Conservation (phyloP, 2,888 invertebrate species). For the Xestobium rufovillosum region DNA sequence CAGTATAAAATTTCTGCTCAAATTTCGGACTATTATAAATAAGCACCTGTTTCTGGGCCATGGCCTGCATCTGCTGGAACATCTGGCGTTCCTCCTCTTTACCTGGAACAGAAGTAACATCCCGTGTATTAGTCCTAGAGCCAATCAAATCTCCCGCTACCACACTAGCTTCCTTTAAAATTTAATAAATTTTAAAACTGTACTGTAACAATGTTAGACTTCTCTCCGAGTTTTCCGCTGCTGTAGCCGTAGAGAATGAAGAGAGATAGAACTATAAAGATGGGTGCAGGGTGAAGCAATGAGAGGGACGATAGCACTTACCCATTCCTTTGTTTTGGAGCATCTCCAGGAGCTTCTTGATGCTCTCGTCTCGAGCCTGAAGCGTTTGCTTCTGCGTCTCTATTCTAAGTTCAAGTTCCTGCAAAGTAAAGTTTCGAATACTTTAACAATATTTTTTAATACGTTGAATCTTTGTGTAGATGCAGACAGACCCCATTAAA, state of each 20-base stretch:
- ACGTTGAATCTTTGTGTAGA: too few relatives aligned
- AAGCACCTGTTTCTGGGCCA: slow-evolving; percentile 93
- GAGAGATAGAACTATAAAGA: slow-evolving; percentile 16
- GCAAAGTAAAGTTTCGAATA: slow-evolving; percentile 36
- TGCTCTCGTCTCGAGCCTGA: slow-evolving; percentile 93
- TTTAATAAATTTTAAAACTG: too few relatives aligned
- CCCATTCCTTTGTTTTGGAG: slow-evolving; percentile 95
- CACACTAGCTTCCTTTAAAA: too few relatives aligned
- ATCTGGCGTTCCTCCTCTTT: slow-evolving; percentile 94
- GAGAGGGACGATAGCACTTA: slow-evolving; percentile 47
- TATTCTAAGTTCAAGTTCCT: slow-evolving; percentile 93
- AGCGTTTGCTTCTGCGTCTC: slow-evolving; percentile 98
- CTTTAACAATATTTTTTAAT: too few relatives aligned
- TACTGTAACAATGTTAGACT: slow-evolving; percentile 37
- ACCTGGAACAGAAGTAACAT: slow-evolving; percentile 59
- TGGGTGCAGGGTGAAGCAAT: slow-evolving; percentile 24
- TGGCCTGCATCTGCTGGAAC: slow-evolving; percentile 95
- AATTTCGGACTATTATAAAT: slow-evolving; percentile 25
- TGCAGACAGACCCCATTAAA: too few relatives aligned
- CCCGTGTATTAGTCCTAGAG: slow-evolving; percentile 37
- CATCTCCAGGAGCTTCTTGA: slow-evolving; percentile 98
- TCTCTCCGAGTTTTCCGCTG: slow-evolving; percentile 28
- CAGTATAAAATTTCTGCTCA: too few relatives aligned
- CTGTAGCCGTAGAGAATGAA: slow-evolving; percentile 6
- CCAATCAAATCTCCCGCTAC: too few relatives aligned